Evolutionary conservation across 2,888 invertebrate genomes (phyloP), one percentile per base, ranked within the genome.

Genomic region (Drosophila barbarae): DNA sequence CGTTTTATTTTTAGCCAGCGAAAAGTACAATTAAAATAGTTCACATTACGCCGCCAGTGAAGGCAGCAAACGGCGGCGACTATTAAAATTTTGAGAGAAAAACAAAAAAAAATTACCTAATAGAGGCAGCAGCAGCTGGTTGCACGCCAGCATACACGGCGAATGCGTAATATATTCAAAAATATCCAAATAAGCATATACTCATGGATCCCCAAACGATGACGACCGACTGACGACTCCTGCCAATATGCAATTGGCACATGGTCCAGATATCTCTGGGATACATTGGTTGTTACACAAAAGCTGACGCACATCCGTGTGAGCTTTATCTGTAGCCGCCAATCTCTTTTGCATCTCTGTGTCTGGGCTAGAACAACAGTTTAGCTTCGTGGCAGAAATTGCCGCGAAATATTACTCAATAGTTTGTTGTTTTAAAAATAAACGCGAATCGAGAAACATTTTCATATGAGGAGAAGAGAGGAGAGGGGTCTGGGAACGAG

Each of bases 111-210:
- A 77, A 82, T 82, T 84, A 81, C 83, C 81, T 84, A 81, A 81
- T 84, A 36, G 63, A 59, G 46, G 70, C 74, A 55, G 36, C 13
- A 34, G 74, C 57, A 55, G 74, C 58, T 73, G 73, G 60, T 26
- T 66, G 56, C 69, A 63, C 57, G 44, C 71, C 35, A 35, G 21
- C 41, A 44, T 51, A 64, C 54, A 44, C 55, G 68, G 82, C 85
- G 81, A 82, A 81, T 84, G 65, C 76, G 81, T 84, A 84, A 81
- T 81, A 65, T 65, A 26, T 76, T 81, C 81, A 82, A 80, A 84
- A 84, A 84, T 82, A 82, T 64, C 51, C 13, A 15, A 57, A 38
- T 41, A 63, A 26, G 51, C 36, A 36, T n/a, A 47, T 46, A 58
- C 39, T 49, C 26, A 65, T 58, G 35, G 32, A 47, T 21, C 46